Base-by-base conservation (phyloP, 2,888 invertebrate genomes). In the Lymantria dispar region DNA sequence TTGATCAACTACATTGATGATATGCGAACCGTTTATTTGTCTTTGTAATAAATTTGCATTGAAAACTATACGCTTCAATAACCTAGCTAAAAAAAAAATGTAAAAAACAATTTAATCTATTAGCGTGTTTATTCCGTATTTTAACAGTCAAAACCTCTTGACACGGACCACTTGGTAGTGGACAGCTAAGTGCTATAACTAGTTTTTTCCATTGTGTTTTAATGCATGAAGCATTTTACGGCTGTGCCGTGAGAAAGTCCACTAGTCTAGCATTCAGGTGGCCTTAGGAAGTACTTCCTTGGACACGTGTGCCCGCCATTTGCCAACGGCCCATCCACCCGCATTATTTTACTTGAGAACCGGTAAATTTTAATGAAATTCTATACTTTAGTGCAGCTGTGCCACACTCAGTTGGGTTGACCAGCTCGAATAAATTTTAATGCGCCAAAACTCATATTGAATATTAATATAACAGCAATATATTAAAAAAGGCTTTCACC, bases 361-460 rank as follows among this genome's bases (percentile, higher is more conserved):
- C 87, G 85, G 87, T 85, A 81, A 78, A 78, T 80, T 62, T 83
- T 87, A 87, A 87, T 87, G 86, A 80, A 84, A 87, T 88, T 85
- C 85, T 81, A 85, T 74, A 85, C 78, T 79, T 74, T 74, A 75
- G 60, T 78, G 85, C 88, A 88, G 88, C 88, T 88, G 87, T 79
- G 82, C 78, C 70, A 79, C 83, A 78, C 80, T 77, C 74, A 71
- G 77, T 64, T 80, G 77, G 72, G 67, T 74, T 78, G 56, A 54
- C 68, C 69, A 68, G 74, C 65, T 65, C 70, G 74, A 83, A 85
- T 83, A 78, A 77, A 82, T 80, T 80, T 78, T 64, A 74, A 73
- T 62, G 65, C 67, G 70, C 70, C 74, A 72, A 76, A 80, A 79
- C 73, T 74, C 72, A 73, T 74, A 68, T 72, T 75, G 72, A 76